phyloP scores from a whole-genome alignment of 2,113 vertebrate genomes.

The Macquaria ambigua region DNA sequence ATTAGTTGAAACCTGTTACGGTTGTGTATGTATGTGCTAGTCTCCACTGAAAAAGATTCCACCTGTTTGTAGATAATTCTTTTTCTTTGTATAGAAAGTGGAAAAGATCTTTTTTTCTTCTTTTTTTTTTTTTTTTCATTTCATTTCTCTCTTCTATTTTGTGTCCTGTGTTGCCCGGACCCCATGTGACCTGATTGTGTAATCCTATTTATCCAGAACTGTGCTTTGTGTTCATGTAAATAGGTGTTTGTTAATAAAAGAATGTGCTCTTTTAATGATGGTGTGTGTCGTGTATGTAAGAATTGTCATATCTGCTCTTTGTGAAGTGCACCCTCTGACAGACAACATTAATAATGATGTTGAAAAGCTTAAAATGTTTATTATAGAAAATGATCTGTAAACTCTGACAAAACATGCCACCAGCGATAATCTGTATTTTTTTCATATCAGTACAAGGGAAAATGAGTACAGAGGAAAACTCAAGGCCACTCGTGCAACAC shows the following conservation, averaged over 20 bases:
- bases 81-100: constrained; percentile 62
- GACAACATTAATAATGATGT: neutral
- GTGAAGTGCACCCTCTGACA: neutral
- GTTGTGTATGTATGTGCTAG: constrained; percentile 46
- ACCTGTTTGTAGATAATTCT: constrained; percentile 65
- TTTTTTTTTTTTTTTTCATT: constrained; percentile 52
- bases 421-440: constrained; percentile 28
- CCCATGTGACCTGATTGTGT: constrained; percentile 66
- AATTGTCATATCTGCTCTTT: neutral
- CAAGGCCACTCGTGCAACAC: constrained; percentile 45
- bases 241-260: constrained; percentile 84
- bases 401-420: constrained; percentile 43
- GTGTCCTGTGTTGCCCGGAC: constrained; percentile 44
- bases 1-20: constrained; percentile 46
- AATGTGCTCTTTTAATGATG: constrained; percentile 74
- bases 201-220: constrained; percentile 73
- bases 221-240: constrained; percentile 84
- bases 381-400: constrained; percentile 41
- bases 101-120: constrained; percentile 27
- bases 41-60: constrained; percentile 54
- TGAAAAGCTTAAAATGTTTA: constrained; percentile 44
- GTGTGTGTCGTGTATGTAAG: neutral
- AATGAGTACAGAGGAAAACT: constrained; percentile 33
- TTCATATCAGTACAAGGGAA: constrained; percentile 8
- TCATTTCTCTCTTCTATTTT: constrained; percentile 50